These are phyloP conservation scores for Pipra filicauda DNA, from an alignment of 2,113 vertebrate genomes.

Conservation along the genomic window DNA sequence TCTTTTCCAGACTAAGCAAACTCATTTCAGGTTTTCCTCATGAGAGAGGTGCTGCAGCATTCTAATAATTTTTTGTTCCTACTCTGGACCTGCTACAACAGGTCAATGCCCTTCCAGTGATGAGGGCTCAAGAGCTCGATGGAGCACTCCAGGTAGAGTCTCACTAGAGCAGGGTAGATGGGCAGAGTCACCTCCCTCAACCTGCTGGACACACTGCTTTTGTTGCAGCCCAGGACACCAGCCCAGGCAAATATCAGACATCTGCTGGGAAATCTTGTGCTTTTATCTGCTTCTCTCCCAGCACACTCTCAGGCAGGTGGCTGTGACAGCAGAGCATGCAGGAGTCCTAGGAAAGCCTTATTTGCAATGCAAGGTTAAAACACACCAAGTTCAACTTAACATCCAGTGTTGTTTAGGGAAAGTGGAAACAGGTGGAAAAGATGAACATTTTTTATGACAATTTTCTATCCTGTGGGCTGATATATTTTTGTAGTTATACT, in stretches of 20 bases:
- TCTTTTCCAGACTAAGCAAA: too few species aligned
- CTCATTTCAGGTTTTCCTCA: too few species aligned
- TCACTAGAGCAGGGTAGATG: too few species aligned
- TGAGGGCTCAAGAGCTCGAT: too few species aligned
- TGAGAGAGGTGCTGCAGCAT: too few species aligned
- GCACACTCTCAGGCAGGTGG: background rate
- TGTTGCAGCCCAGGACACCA: background rate
- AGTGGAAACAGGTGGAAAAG: background rate
- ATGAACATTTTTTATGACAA: background rate
- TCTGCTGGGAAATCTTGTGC: background rate
- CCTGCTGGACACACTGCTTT: background rate
- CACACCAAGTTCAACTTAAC: background rate
- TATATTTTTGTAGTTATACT: background rate
- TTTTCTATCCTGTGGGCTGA: background rate
- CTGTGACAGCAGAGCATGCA: background rate
- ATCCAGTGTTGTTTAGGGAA: background rate
- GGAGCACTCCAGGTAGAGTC: too few species aligned
- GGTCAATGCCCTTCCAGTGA: too few species aligned
- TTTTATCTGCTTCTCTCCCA: background rate
- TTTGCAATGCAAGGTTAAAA: background rate
- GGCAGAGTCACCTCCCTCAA: too few species aligned
- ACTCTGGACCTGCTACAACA: too few species aligned
- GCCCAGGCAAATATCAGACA: background rate
- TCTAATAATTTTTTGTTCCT: too few species aligned
- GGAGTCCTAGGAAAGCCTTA: background rate